phyloP scores from a whole-genome alignment of 2,113 vertebrate genomes.

The Etia nguti region DNA sequence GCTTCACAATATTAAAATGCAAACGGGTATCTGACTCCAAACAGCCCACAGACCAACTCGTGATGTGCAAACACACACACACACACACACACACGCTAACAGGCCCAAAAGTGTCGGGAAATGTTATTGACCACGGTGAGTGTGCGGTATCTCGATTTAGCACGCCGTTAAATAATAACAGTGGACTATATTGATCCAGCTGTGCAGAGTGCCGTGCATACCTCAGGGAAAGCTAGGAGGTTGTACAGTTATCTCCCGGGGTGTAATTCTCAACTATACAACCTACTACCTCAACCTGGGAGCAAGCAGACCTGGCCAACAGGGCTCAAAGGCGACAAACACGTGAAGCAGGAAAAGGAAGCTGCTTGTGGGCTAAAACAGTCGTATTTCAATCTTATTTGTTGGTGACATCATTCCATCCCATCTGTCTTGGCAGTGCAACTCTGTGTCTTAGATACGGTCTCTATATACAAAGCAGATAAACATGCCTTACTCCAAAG shows the following conservation, averaged over 20 bases:
- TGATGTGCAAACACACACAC: background rate
- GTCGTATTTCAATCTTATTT: background rate
- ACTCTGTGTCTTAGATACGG: conserved; percentile 1
- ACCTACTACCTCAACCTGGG: conserved; percentile 99
- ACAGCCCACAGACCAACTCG: background rate
- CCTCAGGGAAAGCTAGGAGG: conserved; percentile 99
- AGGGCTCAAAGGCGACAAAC: background rate
- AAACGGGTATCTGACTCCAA: background rate
- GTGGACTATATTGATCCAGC: conserved; percentile 10
- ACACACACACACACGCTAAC: background rate
- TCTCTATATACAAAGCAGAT: conserved; percentile 5
- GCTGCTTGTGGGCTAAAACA: background rate
- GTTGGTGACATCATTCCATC: background rate
- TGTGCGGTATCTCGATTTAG: background rate
- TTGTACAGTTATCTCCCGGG: conserved; percentile 99
- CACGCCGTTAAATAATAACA: background rate
- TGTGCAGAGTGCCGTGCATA: conserved; percentile 59
- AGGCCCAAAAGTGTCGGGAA: background rate
- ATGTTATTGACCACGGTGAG: background rate
- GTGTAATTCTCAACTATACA: conserved; percentile 99
- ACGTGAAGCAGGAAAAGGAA: background rate
- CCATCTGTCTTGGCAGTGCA: background rate
- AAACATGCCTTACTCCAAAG: background rate
- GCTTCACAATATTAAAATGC: background rate
- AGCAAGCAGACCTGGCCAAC: conserved; percentile 69